A percentile compares a stretch with the other conserved stretches of the same genome.
These are phyloP conservation scores for Nothobranchius furzeri DNA, from an alignment of 2,113 vertebrate species.

Conservation along the genomic window DNA sequence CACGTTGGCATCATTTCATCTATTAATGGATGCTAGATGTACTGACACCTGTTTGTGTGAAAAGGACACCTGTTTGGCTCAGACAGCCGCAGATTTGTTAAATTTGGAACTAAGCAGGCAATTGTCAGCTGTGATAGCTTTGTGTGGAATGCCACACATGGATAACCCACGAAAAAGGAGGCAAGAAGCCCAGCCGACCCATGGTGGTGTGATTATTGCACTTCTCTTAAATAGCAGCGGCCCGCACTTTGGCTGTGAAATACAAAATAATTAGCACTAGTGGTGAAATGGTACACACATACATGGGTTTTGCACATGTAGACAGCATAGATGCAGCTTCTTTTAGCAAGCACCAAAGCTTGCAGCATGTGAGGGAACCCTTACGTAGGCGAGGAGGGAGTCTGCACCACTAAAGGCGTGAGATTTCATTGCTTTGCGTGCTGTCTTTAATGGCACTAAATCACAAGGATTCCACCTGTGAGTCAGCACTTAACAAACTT, in stretches of 20 bases:
- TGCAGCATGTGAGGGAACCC: conserved; percentile 59
- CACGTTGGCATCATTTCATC: background rate
- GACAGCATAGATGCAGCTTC: conserved; percentile 16
- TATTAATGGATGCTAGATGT: conserved; percentile 10
- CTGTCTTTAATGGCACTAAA: conserved; percentile 33
- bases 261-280: conserved; percentile 51
- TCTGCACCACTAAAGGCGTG: conserved; percentile 56
- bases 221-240: conserved; percentile 58
- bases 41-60: conserved; percentile 20
- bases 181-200: conserved; percentile 28
- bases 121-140: conserved; percentile 7
- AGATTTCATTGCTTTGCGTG: conserved; percentile 60
- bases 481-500: conserved; percentile 56
- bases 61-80: conserved; percentile 25
- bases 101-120: conserved; percentile 14
- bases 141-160: background rate
- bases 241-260: conserved; percentile 39
- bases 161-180: conserved; percentile 43
- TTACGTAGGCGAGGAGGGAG: conserved; percentile 56
- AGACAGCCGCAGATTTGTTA: conserved; percentile 15
- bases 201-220: conserved; percentile 56
- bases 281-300: no score
- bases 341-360: conserved; percentile 24
- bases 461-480: conserved; percentile 60
- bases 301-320: background rate